Base-by-base conservation (phyloP, 2,113 vertebrate genomes). In the Pungitius pungitius region DNA sequence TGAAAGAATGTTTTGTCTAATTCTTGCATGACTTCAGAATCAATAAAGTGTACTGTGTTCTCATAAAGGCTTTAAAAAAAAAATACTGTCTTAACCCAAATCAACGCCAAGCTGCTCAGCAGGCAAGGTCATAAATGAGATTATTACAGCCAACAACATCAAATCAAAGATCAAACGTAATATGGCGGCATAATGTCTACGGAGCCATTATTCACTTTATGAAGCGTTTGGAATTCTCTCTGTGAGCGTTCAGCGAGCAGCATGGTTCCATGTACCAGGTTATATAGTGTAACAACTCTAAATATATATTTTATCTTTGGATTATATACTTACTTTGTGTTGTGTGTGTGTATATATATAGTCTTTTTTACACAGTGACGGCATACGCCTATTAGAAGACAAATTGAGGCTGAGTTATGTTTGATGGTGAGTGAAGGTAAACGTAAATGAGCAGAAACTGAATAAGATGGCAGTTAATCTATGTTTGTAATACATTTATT, bases 1-100 rank as follows among this genome's bases (percentile, higher is more conserved):
- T 73, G 27, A 87, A 74, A 72, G 18, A 63, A 39, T 4, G 14
- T 77, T 80, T 73, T 78, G 55, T 70, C 24, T 3, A 58, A 58
- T 39, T 67, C 51, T 24, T 75, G 27, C 65, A 69, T 78, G 73
- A 77, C 35, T 62, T 63, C 58, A 27, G 12, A 35, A 64, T 73
- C 17, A 3, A 69, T 63, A 49, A 20, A 30, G 27, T 62, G 47
- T 35, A 15, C 12, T 40, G 24, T 59, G 33, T 49, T 70, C 67
- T 57, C 55, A 59, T 49, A 35, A 2, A 69, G 40, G 33, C 37
- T 73, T 61, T 55, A 10, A 65, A 39, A 30, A 39, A 35, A 64
- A 52, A 51, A n/a, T 54, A 24, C 8, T 27, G 14, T 49, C 27
- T 7, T n/a, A 30, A 22, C 8, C 39, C 37, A 55, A 59, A 10